These are phyloP conservation scores for Scaptomyza hsui DNA, from an alignment of 1,140 invertebrate species.

Conservation along the genomic window DNA sequence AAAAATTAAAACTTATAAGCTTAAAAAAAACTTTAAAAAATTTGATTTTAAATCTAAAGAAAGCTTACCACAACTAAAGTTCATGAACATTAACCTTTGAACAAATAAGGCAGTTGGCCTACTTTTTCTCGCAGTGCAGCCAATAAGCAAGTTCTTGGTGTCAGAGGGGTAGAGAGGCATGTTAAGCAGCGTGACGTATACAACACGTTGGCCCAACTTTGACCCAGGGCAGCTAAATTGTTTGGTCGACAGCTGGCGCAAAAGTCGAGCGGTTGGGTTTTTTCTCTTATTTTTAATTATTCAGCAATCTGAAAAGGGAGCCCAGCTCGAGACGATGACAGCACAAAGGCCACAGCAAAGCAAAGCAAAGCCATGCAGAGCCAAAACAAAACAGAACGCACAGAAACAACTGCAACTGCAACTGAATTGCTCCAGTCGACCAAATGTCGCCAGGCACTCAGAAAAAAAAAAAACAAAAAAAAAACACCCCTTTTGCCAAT, in stretches of 20 bases:
- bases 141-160: not conserved
- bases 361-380: slow-evolving; percentile 1
- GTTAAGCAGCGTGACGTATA: slow-evolving; percentile 44
- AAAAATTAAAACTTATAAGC: not conserved
- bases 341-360: not conserved
- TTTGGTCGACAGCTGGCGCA: slow-evolving; percentile 71
- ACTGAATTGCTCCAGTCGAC: slow-evolving; percentile 42
- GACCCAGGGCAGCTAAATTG: slow-evolving; percentile 75
- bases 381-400: slow-evolving; percentile 23
- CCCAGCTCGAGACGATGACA: slow-evolving; percentile 10
- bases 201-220: slow-evolving; percentile 62
- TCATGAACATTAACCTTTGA: too few relatives aligned
- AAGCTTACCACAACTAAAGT: too few relatives aligned
- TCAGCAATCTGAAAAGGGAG: slow-evolving; percentile 60
- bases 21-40: too few relatives aligned
- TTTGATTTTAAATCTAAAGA: too few relatives aligned
- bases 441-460: slow-evolving; percentile 31
- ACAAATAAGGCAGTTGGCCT: too few relatives aligned
- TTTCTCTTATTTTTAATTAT: slow-evolving; percentile 66
- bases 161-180: not conserved
- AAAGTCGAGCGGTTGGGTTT: slow-evolving; percentile 67
- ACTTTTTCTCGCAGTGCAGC: not conserved
- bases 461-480: too few relatives aligned
- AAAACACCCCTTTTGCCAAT: slow-evolving; percentile 21
- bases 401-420: slow-evolving; percentile 56